A percentile compares a stretch with the other conserved stretches of the same genome.
These are phyloP conservation scores for Acromyrmex heyeri DNA, from an alignment of 1,140 invertebrate genomes.

Conservation along the genomic window DNA sequence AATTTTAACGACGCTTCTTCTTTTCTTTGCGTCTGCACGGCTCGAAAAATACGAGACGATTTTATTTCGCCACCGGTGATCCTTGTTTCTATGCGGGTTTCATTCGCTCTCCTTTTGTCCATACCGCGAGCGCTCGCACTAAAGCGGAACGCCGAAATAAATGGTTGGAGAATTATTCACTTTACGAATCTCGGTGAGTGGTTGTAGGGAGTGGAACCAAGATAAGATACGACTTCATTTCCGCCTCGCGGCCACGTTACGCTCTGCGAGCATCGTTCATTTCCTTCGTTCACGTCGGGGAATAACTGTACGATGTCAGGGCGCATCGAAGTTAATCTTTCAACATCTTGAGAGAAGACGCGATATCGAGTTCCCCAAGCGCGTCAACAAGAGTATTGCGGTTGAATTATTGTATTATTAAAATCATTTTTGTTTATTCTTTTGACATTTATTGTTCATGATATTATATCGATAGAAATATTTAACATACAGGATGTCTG, in stretches of 20 bases:
- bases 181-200: constrained; percentile 57
- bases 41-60: constrained; percentile 37
- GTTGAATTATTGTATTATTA: not conserved
- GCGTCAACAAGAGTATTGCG: not conserved
- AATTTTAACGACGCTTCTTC: not conserved
- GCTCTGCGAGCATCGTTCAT: constrained; percentile 53
- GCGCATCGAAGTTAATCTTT: constrained; percentile 49
- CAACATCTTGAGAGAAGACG: constrained; percentile 25
- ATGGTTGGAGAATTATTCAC: constrained; percentile 59
- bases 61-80: constrained; percentile 33
- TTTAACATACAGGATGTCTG: not conserved
- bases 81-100: constrained; percentile 27
- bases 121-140: constrained; percentile 20
- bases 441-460: not conserved
- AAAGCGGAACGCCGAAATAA: constrained; percentile 53
- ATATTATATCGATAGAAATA: not conserved
- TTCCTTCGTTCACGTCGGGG: constrained; percentile 49
- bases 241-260: constrained; percentile 48
- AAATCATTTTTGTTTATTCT: not conserved
- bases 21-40: constrained; percentile 23
- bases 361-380: not conserved
- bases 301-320: constrained; percentile 40
- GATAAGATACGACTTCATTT: constrained; percentile 63
- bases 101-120: constrained; percentile 43
- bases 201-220: constrained; percentile 25